phyloP scores from a whole-genome alignment of 2,113 vertebrate species.

The Ammodytes dubius region DNA sequence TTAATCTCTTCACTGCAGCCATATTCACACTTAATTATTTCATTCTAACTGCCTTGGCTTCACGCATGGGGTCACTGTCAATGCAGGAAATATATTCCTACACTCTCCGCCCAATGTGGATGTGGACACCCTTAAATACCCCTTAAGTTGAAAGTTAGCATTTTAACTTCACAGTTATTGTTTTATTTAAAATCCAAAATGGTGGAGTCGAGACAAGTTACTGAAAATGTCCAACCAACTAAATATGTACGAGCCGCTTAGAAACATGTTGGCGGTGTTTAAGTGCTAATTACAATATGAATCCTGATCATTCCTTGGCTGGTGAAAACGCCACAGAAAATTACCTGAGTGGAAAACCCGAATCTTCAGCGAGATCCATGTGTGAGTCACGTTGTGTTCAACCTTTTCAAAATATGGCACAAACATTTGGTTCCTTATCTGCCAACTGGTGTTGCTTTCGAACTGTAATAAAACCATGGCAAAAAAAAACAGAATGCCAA shows the following conservation, averaged over 20 bases:
- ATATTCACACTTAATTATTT: not conserved
- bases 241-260: not conserved
- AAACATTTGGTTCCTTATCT: slow-evolving; percentile 4
- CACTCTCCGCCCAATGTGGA: not conserved
- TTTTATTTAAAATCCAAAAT: slow-evolving; percentile 14
- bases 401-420: slow-evolving; percentile 34
- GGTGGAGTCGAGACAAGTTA: not conserved
- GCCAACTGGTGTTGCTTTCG: slow-evolving; percentile 47
- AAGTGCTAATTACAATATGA: slow-evolving; percentile 44
- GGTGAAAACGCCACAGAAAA: slow-evolving; percentile 3
- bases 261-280: slow-evolving; percentile 17
- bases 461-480: slow-evolving; percentile 33
- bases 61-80: not conserved
- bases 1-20: not conserved
- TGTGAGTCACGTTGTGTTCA: slow-evolving; percentile 43
- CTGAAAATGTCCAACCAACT: slow-evolving; percentile 25
- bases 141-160: not conserved
- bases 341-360: slow-evolving; percentile 1
- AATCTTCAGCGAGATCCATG: slow-evolving; percentile 13
- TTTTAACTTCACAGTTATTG: not conserved
- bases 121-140: not conserved
- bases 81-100: not conserved
- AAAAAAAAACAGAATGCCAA: slow-evolving; percentile 25
- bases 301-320: slow-evolving; percentile 11
- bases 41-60: not conserved